These are phyloP conservation scores for Heliconius sara DNA, from an alignment of 2,888 invertebrate genomes.

Conservation along the genomic window DNA sequence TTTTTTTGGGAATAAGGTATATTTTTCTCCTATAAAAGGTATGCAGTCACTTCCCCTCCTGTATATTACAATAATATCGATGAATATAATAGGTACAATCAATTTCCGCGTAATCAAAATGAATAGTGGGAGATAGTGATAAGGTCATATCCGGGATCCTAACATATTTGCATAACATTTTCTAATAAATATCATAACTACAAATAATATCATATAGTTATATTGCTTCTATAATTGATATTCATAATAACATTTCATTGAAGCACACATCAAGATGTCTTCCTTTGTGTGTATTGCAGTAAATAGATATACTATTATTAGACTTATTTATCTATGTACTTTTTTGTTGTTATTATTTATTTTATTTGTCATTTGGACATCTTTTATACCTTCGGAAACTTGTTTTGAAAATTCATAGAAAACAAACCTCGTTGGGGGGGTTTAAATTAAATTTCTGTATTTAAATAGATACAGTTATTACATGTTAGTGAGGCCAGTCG, in stretches of 20 bases:
- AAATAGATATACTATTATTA: neutral
- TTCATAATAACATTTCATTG: slow-evolving; percentile 2
- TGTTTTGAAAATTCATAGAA: neutral
- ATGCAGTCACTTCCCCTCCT: too few species aligned
- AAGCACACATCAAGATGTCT: neutral
- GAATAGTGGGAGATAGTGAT: slow-evolving; percentile 35
- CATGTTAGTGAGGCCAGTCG: too few species aligned
- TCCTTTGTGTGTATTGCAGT: neutral
- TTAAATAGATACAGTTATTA: too few species aligned
- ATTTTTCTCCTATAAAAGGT: too few species aligned
- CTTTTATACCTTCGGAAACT: neutral
- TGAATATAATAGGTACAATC: slow-evolving; percentile 18
- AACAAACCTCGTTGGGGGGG: too few species aligned
- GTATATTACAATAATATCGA: slow-evolving; percentile 1
- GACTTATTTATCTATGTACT: neutral
- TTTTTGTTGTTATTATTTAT: neutral
- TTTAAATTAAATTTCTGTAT: too few species aligned
- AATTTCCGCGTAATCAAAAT: slow-evolving; percentile 33
- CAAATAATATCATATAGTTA: neutral
- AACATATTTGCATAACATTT: slow-evolving; percentile 35
- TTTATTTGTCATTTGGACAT: too few species aligned
- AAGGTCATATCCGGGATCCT: slow-evolving; percentile 49
- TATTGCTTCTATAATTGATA: neutral
- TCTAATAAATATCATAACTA: neutral
- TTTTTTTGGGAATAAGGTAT: too few species aligned